Base-by-base conservation (phyloP, 2,113 vertebrate genomes). In the Istiophorus platypterus region DNA sequence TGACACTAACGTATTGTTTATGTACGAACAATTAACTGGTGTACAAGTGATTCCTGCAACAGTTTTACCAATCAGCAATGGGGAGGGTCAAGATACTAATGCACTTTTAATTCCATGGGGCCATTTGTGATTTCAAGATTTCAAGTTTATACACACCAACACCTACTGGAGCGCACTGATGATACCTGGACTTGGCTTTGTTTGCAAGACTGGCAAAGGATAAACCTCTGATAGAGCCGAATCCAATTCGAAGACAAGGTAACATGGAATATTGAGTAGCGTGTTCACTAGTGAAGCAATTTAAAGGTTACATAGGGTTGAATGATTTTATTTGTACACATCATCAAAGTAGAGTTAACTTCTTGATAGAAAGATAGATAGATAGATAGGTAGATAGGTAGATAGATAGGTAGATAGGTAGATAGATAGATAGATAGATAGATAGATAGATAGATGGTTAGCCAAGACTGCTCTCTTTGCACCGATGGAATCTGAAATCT, bases 401-500 rank as follows among this genome's bases (percentile, higher is more conserved):
- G 58, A 72, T 14, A 39, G 2, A 78, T 26, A 20, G 54, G 54
- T 15, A 41, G 3, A n/a, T 22, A 24, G 34, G 59, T 7, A 41
- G 24, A 64, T 7, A 41, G 58, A 72, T 14, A 39, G 2, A 78
- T 26, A 20, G 54, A 61, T 15, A 41, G 3, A n/a, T 22, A 24
- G 34, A 64, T 7, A 41, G 24, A 64, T 7, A 41, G 58, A 72
- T 14, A 39, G 2, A 78, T 26, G 15, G 54, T 54, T 15, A 41
- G 3, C 2, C 15, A 59, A 14, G 8, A 14, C 56, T 59, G 34
- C 42, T 14, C 54, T 62, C n/a, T 62, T 26, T 62, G 51, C 56
- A 52, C 62, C 56, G 47, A 39, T 58, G 49, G 31, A 59, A 64
- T 45, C 51, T 4, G 39, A 57, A 78, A 62, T 72, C 24, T 61